Percentiles rank a stretch among this genome's conserved stretches.
These are phyloP conservation scores for Carabus problematicus DNA, from an alignment of 2,888 invertebrate species.

Conservation along the genomic window DNA sequence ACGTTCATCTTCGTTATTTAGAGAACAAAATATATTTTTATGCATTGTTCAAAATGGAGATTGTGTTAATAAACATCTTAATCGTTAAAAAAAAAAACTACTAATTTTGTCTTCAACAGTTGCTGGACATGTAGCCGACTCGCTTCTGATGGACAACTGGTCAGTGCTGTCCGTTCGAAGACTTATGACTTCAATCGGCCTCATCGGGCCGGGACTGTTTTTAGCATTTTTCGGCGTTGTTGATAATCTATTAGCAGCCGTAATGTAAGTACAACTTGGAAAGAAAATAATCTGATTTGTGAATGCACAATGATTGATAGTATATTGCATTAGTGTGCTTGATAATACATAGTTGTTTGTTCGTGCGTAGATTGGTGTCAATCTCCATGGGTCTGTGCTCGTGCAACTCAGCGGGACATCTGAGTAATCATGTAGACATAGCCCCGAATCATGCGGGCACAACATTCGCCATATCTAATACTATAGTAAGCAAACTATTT, in stretches of 20 bases:
- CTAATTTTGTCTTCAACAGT: slow-evolving; percentile 54
- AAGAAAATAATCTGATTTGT: too few relatives aligned
- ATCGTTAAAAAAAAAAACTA: too few relatives aligned
- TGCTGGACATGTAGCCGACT: slow-evolving; percentile 76
- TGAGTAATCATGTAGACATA: slow-evolving; percentile 79
- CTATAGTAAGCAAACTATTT: slow-evolving; percentile 64
- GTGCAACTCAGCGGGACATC: slow-evolving; percentile 77
- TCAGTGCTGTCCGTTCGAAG: slow-evolving; percentile 73
- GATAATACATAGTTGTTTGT: not conserved
- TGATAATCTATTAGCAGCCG: slow-evolving; percentile 71
- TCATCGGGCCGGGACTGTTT: slow-evolving; percentile 75
- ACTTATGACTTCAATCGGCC: slow-evolving; percentile 75
- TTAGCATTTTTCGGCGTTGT: slow-evolving; percentile 74
- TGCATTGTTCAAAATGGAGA: too few relatives aligned
- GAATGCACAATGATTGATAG: too few relatives aligned
- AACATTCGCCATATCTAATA: slow-evolving; percentile 79
- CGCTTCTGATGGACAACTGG: slow-evolving; percentile 63
- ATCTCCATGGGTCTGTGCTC: slow-evolving; percentile 79
- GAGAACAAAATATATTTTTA: too few relatives aligned
- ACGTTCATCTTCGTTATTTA: too few relatives aligned
- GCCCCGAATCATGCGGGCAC: slow-evolving; percentile 80
- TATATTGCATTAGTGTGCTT: too few relatives aligned
- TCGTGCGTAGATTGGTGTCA: slow-evolving; percentile 63
- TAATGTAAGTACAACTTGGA: slow-evolving; percentile 68
- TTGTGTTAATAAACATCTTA: too few relatives aligned